phyloP scores from a whole-genome alignment of 2,113 vertebrate genomes.

The Morone saxatilis region DNA sequence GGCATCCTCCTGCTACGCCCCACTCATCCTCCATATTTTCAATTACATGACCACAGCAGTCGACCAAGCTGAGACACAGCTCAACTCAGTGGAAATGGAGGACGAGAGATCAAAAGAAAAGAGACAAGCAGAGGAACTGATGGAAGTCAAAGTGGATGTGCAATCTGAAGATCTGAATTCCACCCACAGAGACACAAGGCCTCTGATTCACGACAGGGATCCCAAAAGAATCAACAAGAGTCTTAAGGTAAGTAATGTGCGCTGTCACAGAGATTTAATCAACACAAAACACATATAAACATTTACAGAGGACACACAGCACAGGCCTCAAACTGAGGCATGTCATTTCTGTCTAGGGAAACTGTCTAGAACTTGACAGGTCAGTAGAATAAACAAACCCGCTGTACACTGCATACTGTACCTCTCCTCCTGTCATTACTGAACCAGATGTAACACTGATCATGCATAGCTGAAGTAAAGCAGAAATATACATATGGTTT shows the following conservation, averaged over 20 bases:
- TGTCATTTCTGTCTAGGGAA: neutral
- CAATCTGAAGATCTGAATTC: slow-evolving; percentile 45
- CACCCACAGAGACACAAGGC: slow-evolving; percentile 3
- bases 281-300: neutral
- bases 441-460: neutral
- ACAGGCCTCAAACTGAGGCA: neutral
- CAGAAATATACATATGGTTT: neutral
- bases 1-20: slow-evolving; percentile 17
- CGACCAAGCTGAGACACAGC: slow-evolving; percentile 32
- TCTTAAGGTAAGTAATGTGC: slow-evolving; percentile 70
- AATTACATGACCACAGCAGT: slow-evolving; percentile 39
- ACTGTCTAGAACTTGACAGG: neutral
- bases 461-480: neutral
- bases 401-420: neutral
- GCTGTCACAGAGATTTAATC: neutral
- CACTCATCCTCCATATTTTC: slow-evolving; percentile 25
- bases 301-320: neutral
- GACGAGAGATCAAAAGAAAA: slow-evolving; percentile 24
- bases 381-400: slow-evolving; percentile 17
- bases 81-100: slow-evolving; percentile 50
- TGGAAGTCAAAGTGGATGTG: slow-evolving; percentile 52
- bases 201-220: slow-evolving; percentile 67
- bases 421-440: neutral
- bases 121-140: slow-evolving; percentile 23
- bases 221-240: slow-evolving; percentile 71